phyloP scores from a whole-genome alignment of 2,888 invertebrate genomes.

The Halictus ligatus region DNA sequence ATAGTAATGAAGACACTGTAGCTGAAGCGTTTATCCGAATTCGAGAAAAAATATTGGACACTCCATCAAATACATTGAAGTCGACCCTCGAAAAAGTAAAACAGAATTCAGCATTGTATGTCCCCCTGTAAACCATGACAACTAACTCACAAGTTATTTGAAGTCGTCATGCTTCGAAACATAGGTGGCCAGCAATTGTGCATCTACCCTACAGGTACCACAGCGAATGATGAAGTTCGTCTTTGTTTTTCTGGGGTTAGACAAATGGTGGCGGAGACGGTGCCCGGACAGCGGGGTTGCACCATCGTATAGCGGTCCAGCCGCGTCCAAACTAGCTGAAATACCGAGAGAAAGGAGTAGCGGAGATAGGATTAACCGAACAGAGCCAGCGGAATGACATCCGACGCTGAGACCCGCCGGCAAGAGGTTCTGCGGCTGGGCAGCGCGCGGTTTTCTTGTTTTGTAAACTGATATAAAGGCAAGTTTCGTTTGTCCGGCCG shows the following conservation, averaged over 20 bases:
- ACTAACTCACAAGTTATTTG: too few relatives aligned
- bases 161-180: too few relatives aligned
- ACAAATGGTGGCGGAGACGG: constrained; percentile 48
- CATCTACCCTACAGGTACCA: neutral
- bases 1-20: too few relatives aligned
- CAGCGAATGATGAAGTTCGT: neutral
- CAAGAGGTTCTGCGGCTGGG: constrained; percentile 5
- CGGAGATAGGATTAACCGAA: constrained; percentile 46
- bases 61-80: too few relatives aligned
- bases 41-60: too few relatives aligned
- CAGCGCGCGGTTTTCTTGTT: constrained; percentile 23
- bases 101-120: too few relatives aligned
- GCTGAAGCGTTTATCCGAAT: too few relatives aligned
- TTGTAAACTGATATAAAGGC: constrained; percentile 9
- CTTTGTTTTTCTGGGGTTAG: neutral
- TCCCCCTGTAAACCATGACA: too few relatives aligned
- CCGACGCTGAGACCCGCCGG: constrained; percentile 20
- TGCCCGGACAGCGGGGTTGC: constrained; percentile 50
- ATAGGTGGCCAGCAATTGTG: neutral
- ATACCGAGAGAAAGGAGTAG: constrained; percentile 56
- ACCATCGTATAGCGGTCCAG: constrained; percentile 65
- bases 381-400: constrained; percentile 48
- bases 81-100: too few relatives aligned
- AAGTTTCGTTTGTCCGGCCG: neutral
- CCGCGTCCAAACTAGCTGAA: constrained; percentile 59